A percentile compares a stretch with the other conserved stretches of the same genome.
Evolutionary conservation across 2,888 invertebrate genomes (phyloP).

Genomic region (Chrysolina americana): DNA sequence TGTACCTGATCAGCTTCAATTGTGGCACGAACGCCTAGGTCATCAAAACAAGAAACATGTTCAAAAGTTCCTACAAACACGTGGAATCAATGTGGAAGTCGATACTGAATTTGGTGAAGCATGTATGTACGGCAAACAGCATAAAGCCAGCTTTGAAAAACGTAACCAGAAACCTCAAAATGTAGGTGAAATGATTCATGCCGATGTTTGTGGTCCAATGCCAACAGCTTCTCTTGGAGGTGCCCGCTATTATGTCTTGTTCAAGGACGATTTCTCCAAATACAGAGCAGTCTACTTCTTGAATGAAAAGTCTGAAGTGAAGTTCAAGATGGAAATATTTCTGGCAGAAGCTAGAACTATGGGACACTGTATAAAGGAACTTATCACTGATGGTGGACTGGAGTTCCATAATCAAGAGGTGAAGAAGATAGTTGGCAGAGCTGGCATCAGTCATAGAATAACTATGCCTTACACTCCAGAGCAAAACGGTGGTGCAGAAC

Average conservation of each 20-base stretch:
- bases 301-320: neutral
- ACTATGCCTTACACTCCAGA: constrained; percentile 47
- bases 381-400: neutral
- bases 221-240: neutral
- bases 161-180: neutral
- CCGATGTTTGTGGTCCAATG: neutral
- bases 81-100: neutral
- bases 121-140: neutral
- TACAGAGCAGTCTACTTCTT: too few species aligned
- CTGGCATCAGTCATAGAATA: constrained; percentile 1
- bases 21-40: neutral
- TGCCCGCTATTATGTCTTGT: neutral
- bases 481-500: constrained; percentile 48
- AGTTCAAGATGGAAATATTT: neutral
- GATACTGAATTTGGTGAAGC: neutral
- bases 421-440: neutral
- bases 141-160: neutral
- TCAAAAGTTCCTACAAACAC: neutral
- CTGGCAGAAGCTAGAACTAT: neutral
- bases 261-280: too few species aligned
- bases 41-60: constrained; percentile 1
- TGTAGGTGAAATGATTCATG: neutral
- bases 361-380: neutral
- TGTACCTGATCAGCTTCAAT: neutral
- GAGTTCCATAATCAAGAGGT: neutral